Conservation (phyloP, 2,113 vertebrate species). For the Lasiurus borealis region DNA sequence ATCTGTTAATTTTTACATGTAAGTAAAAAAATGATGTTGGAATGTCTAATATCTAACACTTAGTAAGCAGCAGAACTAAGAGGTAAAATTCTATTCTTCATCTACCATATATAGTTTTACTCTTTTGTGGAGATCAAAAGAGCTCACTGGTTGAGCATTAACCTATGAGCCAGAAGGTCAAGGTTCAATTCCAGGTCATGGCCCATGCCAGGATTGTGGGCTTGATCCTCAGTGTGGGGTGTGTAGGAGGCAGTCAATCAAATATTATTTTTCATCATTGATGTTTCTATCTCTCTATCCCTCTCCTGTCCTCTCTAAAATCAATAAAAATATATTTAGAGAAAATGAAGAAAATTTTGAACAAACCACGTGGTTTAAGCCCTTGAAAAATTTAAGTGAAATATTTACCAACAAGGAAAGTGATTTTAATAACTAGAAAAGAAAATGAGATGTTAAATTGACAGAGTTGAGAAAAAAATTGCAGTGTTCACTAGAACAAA, state of each 20-base stretch:
- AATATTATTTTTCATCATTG: too few species aligned
- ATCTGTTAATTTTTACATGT: neutral
- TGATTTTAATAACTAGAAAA: neutral
- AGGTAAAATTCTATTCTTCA: neutral
- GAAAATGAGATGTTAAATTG: neutral
- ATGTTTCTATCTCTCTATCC: too few species aligned
- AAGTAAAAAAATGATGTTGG: neutral
- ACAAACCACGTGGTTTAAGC: neutral
- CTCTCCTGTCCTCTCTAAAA: too few species aligned
- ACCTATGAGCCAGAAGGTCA: too few species aligned
- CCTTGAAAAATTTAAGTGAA: neutral
- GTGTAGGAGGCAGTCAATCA: too few species aligned
- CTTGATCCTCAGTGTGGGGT: too few species aligned
- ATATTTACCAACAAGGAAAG: neutral
- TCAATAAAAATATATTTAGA: too few species aligned
- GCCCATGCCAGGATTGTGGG: too few species aligned
- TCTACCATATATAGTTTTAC: neutral
- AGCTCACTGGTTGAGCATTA: too few species aligned
- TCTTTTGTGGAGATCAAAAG: neutral
- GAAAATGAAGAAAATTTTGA: neutral
- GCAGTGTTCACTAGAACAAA: neutral
- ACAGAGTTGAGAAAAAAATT: neutral
- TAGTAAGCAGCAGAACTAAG: neutral
- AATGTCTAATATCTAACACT: slow-evolving; percentile 6
- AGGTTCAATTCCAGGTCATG: too few species aligned